Conservation (phyloP, 1,140 invertebrate species). For the Aphidius gifuensis region DNA sequence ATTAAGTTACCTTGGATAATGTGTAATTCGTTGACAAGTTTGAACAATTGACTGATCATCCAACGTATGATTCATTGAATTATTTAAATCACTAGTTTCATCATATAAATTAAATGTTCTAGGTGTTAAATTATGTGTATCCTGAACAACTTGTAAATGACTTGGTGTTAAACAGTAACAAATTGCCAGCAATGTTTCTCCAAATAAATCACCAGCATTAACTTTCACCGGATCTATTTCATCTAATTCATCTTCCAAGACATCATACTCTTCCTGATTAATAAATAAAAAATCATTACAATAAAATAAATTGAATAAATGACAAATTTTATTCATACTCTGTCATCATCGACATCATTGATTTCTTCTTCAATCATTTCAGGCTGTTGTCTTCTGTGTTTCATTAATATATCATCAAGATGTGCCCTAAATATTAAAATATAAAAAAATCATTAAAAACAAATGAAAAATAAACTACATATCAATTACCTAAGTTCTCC, state of each 20-base stretch:
- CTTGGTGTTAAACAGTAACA: constrained; percentile 33
- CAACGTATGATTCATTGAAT: too few species aligned
- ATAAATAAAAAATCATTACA: not conserved
- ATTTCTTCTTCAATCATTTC: constrained; percentile 34
- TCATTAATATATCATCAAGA: constrained; percentile 38
- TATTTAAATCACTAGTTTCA: too few species aligned
- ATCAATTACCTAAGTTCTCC: constrained; percentile 37
- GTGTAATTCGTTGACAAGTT: too few species aligned
- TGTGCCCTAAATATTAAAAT: constrained; percentile 32
- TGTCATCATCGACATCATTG: constrained; percentile 36
- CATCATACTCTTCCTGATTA: constrained; percentile 39
- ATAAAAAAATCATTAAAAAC: constrained; percentile 2
- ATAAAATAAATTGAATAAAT: constrained; percentile 4
- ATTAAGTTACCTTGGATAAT: too few species aligned
- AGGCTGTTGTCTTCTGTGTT: constrained; percentile 33
- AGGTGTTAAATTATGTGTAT: not conserved
- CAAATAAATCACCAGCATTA: constrained; percentile 38
- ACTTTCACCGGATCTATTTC: constrained; percentile 43
- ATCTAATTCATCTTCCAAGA: constrained; percentile 44
- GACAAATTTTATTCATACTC: constrained; percentile 27
- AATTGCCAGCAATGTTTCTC: constrained; percentile 38
- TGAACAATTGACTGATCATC: too few species aligned
- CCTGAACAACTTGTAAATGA: not conserved
- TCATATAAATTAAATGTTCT: too few species aligned
- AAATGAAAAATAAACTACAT: not conserved